phyloP scores from a whole-genome alignment of 2,888 invertebrate species.

The Melinaea menophilus region DNA sequence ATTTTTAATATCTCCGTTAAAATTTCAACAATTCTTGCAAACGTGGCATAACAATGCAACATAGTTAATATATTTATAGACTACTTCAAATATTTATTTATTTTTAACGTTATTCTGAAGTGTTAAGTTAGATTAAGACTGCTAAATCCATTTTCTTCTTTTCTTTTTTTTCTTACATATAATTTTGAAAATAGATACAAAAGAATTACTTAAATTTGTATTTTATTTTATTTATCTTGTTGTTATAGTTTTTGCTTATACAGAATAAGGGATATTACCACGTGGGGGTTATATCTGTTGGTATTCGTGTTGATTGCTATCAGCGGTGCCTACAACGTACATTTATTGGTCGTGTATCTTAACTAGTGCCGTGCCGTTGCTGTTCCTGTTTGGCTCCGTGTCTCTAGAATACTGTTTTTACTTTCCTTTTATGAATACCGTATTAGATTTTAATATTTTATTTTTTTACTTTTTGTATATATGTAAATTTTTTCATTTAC shows the following conservation, averaged over 20 bases:
- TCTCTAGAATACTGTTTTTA: conserved; percentile 19
- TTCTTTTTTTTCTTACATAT: too few species aligned
- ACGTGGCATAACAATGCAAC: too few species aligned
- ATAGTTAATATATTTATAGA: too few species aligned
- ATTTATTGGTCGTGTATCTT: conserved; percentile 48
- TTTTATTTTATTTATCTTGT: not conserved
- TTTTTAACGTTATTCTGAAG: too few species aligned
- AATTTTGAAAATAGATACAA: too few species aligned
- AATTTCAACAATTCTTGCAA: not conserved
- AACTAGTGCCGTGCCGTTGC: conserved; percentile 37
- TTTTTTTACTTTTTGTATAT: too few species aligned
- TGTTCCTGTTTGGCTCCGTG: conserved; percentile 33
- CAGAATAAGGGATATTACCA: not conserved
- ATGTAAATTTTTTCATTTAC: too few species aligned
- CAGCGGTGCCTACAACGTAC: conserved; percentile 40
- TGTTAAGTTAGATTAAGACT: too few species aligned
- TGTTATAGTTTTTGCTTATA: not conserved
- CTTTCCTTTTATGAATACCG: conserved; percentile 9
- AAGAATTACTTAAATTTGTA: not conserved
- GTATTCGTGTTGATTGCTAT: conserved; percentile 31
- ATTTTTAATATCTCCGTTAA: conserved; percentile 58
- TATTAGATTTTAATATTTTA: too few species aligned
- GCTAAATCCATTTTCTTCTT: too few species aligned
- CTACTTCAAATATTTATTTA: too few species aligned
- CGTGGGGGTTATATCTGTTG: not conserved